A percentile compares a stretch with the other conserved stretches of the same genome.
Evolutionary conservation across 2,113 vertebrate species (phyloP).

Genomic region (Mohoua ochrocephala): DNA sequence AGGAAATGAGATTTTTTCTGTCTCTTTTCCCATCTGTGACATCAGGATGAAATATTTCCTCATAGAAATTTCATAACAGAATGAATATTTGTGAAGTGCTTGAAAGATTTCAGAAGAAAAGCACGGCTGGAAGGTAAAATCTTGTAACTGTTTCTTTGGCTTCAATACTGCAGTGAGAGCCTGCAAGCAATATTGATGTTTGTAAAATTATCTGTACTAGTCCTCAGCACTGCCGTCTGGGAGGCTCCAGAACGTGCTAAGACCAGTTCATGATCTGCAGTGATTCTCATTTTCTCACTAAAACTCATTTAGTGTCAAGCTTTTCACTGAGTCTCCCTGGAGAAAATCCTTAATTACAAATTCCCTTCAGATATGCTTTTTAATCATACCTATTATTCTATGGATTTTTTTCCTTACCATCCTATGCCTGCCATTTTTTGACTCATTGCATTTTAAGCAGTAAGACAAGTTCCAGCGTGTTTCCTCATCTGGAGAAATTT

Average conservation of each 20-base stretch:
- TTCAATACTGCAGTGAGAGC: background rate
- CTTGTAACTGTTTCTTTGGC: background rate
- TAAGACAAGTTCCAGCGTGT: background rate
- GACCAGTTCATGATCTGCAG: background rate
- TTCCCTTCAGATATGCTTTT: slow-evolving; percentile 6
- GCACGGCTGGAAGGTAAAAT: background rate
- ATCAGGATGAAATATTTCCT: background rate
- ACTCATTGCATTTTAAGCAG: background rate
- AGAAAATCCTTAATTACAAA: slow-evolving; percentile 31
- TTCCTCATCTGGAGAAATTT: background rate
- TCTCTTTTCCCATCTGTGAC: background rate
- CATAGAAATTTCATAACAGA: background rate
- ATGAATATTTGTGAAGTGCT: background rate
- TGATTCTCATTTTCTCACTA: background rate
- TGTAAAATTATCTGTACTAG: background rate
- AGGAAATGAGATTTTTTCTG: background rate
- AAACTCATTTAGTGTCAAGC: background rate
- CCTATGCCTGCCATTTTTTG: background rate
- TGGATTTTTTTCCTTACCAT: background rate
- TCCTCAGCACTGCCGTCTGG: fast-evolving
- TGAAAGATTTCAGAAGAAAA: background rate
- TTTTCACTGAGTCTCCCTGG: background rate
- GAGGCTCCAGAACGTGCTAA: background rate
- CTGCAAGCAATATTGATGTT: background rate
- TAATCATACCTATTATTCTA: background rate